Percentiles rank a stretch among this genome's conserved stretches.
phyloP scores from a whole-genome alignment of 2,797 vertebrate species.

The Novumbra hubbsi region DNA sequence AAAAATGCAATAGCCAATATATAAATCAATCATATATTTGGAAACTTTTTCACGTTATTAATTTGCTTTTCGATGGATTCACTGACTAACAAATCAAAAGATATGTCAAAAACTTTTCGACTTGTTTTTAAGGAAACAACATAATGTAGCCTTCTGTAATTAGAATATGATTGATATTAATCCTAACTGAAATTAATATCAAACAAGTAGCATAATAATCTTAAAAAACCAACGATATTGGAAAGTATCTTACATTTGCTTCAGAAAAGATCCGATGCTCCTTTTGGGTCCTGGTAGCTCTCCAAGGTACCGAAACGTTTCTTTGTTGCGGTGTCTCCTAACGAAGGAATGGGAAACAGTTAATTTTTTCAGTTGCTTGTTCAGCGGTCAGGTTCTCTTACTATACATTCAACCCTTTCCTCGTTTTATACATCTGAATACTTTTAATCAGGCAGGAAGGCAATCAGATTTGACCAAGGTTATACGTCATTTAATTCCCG shows the following conservation, averaged over 20 bases:
- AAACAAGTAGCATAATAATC: background rate
- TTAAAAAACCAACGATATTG: background rate
- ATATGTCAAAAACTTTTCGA: background rate
- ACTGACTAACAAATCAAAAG: background rate
- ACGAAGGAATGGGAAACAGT: constrained; percentile 18
- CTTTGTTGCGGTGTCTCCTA: constrained; percentile 49
- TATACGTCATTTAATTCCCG: constrained; percentile 86
- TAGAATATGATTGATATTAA: background rate
- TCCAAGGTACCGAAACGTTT: constrained; percentile 69
- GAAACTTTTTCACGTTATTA: background rate
- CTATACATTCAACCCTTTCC: constrained; percentile 70
- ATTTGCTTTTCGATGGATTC: background rate
- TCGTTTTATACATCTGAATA: constrained; percentile 87
- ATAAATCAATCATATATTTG: background rate
- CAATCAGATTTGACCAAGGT: constrained; percentile 76
- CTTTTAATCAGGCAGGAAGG: constrained; percentile 70
- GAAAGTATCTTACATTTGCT: constrained; percentile 63
- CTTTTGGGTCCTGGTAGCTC: constrained; percentile 45
- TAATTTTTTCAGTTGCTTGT: constrained; percentile 35
- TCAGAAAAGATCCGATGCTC: constrained; percentile 33
- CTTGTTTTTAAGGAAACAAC: background rate
- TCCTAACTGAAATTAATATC: background rate
- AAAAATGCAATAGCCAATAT: background rate
- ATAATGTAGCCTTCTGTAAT: background rate
- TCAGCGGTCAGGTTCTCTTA: constrained; percentile 60